These are phyloP conservation scores for Nesoenas mayeri DNA, from an alignment of 2,113 vertebrate genomes.

Conservation along the genomic window DNA sequence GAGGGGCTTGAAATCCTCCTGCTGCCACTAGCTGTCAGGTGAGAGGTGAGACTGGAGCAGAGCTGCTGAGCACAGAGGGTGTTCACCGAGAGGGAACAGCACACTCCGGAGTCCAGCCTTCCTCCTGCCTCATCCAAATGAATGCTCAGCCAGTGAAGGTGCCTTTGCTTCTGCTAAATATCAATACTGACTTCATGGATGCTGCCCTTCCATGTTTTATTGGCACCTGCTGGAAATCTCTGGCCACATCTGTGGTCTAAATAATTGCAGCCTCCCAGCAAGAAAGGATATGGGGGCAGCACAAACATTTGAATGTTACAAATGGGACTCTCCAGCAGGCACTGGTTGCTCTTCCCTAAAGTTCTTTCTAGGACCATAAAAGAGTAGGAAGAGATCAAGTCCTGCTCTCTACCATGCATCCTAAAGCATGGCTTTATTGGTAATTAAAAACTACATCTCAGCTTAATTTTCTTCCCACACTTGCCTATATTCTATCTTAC, in stretches of 20 bases:
- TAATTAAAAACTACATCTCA: constrained; percentile 57
- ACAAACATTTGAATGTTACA: neutral
- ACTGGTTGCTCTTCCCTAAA: neutral
- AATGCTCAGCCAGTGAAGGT: neutral
- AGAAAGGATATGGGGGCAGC: neutral
- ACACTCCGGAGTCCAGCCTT: neutral
- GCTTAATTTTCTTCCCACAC: constrained; percentile 60
- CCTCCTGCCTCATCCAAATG: neutral
- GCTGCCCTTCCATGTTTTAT: neutral
- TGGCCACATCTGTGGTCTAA: neutral
- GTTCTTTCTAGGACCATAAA: neutral
- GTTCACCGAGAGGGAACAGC: neutral
- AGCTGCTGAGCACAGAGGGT: neutral
- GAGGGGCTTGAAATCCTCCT: neutral
- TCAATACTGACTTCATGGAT: neutral
- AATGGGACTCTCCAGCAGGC: neutral
- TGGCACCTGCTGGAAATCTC: neutral
- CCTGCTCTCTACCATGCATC: neutral
- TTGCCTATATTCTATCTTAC: constrained; percentile 52
- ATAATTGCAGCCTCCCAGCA: neutral
- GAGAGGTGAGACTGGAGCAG: rapidly evolving
- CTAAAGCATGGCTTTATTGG: constrained; percentile 29
- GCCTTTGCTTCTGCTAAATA: neutral
- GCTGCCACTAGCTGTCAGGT: neutral
- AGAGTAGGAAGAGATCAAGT: neutral